Evolutionary conservation across 2,888 invertebrate genomes (phyloP).

Genomic region (Desoria tigrina): DNA sequence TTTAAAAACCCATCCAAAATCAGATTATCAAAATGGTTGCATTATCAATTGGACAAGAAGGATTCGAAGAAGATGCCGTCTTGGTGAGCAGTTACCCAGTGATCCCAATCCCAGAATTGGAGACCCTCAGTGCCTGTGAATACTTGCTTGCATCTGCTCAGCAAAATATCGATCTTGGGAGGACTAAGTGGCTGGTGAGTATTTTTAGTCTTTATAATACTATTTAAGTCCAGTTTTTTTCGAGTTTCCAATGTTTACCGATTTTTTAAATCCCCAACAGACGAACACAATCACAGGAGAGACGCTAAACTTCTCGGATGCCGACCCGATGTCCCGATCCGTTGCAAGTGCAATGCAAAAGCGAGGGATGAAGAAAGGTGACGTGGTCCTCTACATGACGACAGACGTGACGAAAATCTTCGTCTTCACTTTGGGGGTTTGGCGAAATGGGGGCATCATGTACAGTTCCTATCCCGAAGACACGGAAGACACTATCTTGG

Average conservation of each 20-base stretch:
- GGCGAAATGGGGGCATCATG: too few relatives aligned
- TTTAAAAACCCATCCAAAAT: background rate
- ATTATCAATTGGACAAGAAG: slow-evolving; percentile 22
- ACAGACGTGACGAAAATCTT: slow-evolving; percentile 48
- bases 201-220: background rate
- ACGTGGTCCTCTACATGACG: too few relatives aligned
- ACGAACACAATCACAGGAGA: too few relatives aligned
- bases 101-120: slow-evolving; percentile 48
- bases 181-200: too few relatives aligned
- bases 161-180: too few relatives aligned
- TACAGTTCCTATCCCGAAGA: too few relatives aligned
- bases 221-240: background rate
- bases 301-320: slow-evolving; percentile 40
- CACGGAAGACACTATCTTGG: slow-evolving; percentile 47
- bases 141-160: slow-evolving; percentile 28
- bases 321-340: slow-evolving; percentile 40
- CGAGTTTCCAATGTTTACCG: background rate
- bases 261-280: slow-evolving; percentile 21
- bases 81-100: slow-evolving; percentile 43
- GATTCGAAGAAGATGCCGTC: slow-evolving; percentile 42
- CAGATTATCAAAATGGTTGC: slow-evolving; percentile 35
- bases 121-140: slow-evolving; percentile 39
- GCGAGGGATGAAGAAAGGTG: slow-evolving; percentile 50
- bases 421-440: slow-evolving; percentile 45
- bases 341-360: slow-evolving; percentile 47